phyloP scores from a whole-genome alignment of 2,113 vertebrate genomes.

The Lagopus leucura region DNA sequence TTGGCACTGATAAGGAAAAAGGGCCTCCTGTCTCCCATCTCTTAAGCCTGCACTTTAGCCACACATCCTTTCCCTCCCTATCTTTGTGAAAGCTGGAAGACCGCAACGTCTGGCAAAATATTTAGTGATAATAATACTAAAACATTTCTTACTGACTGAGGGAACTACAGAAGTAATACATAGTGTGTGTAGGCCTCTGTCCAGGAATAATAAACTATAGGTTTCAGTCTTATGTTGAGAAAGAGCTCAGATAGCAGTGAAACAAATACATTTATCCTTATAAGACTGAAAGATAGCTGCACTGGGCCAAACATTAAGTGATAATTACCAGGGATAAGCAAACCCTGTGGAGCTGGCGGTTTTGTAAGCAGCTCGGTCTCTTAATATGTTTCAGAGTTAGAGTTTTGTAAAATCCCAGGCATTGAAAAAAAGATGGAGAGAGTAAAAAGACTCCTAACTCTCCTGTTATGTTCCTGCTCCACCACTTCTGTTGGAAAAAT shows the following conservation, averaged over 20 bases:
- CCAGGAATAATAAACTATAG: conserved; percentile 72
- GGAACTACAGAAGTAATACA: conserved; percentile 56
- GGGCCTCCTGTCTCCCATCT: neutral
- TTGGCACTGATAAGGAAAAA: conserved; percentile 48
- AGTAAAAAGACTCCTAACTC: neutral
- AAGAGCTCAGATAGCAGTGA: conserved; percentile 68
- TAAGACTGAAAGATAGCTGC: conserved; percentile 62
- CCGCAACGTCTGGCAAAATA: conserved; percentile 56
- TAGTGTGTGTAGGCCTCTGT: conserved; percentile 61
- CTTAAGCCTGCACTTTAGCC: conserved; percentile 45
- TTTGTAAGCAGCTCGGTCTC: conserved; percentile 59
- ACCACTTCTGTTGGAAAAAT: neutral
- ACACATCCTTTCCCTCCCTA: conserved; percentile 24
- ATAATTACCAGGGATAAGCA: conserved; percentile 72
- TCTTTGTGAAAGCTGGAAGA: conserved; percentile 53
- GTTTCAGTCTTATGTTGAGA: conserved; percentile 44
- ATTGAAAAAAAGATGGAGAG: neutral
- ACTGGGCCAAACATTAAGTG: conserved; percentile 71
- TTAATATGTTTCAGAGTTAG: conserved; percentile 35
- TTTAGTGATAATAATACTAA: conserved; percentile 66
- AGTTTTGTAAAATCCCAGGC: conserved; percentile 45
- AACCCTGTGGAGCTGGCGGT: conserved; percentile 58
- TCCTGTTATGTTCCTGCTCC: neutral
- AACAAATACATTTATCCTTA: conserved; percentile 70
- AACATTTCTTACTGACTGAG: conserved; percentile 66